phyloP scores from a whole-genome alignment of 2,888 invertebrate species.

The Polyommatus icarus region DNA sequence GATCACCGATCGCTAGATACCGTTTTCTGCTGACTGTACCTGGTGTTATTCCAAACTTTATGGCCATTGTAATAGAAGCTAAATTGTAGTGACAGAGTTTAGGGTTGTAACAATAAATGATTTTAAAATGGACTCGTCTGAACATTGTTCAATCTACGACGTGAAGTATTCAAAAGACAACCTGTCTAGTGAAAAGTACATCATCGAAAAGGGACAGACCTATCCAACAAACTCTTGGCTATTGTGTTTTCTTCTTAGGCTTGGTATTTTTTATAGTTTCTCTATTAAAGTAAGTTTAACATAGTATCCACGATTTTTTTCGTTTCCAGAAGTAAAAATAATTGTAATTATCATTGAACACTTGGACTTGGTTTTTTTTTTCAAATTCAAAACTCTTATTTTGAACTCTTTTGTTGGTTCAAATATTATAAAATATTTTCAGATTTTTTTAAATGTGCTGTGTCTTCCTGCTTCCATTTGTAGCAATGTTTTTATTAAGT shows the following conservation, averaged over 20 bases:
- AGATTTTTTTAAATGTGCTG: no score
- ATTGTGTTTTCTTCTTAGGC: background rate
- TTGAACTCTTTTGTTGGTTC: no score
- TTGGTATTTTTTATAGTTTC: background rate
- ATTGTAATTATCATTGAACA: no score
- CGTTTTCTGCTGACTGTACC: conserved; percentile 35
- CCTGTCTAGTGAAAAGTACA: conserved; percentile 10
- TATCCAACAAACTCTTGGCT: background rate
- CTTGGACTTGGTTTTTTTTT: no score
- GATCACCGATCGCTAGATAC: conserved; percentile 49
- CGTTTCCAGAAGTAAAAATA: no score
- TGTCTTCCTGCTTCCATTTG: no score
- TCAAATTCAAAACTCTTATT: no score
- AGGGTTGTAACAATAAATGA: conserved; percentile 26
- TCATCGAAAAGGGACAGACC: background rate
- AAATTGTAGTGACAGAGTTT: background rate
- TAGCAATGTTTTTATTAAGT: no score
- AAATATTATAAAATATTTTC: no score
- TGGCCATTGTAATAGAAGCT: background rate
- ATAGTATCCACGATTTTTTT: background rate
- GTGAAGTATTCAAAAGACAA: background rate
- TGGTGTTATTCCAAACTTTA: background rate
- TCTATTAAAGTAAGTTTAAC: background rate
- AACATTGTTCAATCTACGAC: conserved; percentile 10
- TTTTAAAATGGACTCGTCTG: conserved; percentile 23